Conservation (phyloP, 2,113 vertebrate species). For the Neogobius melanostomus region DNA sequence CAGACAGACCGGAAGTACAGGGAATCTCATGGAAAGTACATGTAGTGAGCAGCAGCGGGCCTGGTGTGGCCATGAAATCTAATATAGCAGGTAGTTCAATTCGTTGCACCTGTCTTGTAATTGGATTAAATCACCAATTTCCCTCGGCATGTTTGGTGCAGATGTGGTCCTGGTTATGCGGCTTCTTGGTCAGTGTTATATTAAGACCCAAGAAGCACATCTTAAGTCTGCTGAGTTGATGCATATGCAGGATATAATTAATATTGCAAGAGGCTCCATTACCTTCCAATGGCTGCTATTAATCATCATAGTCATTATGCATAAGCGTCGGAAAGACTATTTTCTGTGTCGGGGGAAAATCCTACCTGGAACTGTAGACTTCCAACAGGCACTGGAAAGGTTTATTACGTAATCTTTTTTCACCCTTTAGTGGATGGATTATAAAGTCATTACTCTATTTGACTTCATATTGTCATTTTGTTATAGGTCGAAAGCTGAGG, state of each 20-base stretch:
- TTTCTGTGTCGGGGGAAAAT: conserved; percentile 28
- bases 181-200: conserved; percentile 31
- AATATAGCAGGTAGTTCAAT: conserved; percentile 41
- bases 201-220: conserved; percentile 36
- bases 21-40: conserved; percentile 42
- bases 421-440: background rate
- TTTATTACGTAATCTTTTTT: background rate
- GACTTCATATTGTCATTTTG: conserved; percentile 8
- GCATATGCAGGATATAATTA: conserved; percentile 56
- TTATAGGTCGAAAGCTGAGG: conserved; percentile 81
- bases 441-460: background rate
- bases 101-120: conserved; percentile 47
- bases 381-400: conserved; percentile 5
- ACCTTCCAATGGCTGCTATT: conserved; percentile 53
- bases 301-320: conserved; percentile 40
- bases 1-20: conserved; percentile 59
- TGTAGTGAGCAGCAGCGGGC: conserved; percentile 13
- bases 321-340: conserved; percentile 29
- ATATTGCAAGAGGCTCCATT: conserved; percentile 58
- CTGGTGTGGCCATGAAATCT: conserved; percentile 33
- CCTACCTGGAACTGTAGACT: conserved; percentile 15
- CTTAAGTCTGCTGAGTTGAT: conserved; percentile 43
- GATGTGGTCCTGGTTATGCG: conserved; percentile 31
- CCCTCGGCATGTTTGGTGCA: conserved; percentile 32
- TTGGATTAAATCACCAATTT: conserved; percentile 50